Evolutionary conservation across 1,140 invertebrate genomes (phyloP), one percentile per base, ranked within the genome.

Genomic region (Sycophila sp.): DNA sequence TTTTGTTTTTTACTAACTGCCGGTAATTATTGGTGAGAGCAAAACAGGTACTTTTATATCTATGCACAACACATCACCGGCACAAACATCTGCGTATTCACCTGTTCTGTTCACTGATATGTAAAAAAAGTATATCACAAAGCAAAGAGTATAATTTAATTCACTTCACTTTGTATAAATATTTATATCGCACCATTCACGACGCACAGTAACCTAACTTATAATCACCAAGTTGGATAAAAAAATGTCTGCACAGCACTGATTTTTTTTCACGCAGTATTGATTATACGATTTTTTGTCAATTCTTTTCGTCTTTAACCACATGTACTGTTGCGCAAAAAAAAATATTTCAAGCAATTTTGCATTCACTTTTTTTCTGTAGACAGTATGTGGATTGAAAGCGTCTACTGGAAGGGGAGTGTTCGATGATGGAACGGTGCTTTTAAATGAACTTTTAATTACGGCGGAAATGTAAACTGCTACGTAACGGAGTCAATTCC

Each of bases 171-270:
- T n/a, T n/a, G n/a, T n/a, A n/a, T n/a, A 28, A 53, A 55, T 26
- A 17, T 36, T 15, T 68, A 10, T 59, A 10, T 32, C 24, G 59
- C 49, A 49, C 75, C 69, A 71, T 67, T 65, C 62, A 69, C 72
- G 49, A 69, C 73, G 76, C 76, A 77, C 77, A 72, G 0, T 47
- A 22, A 22, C 0, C 38, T n/a, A 40, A 15, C 24, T 22, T 47
- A 47, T 47, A 73, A 59, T 75, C 72, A 75, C 75, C 62, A 70
- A 64, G 69, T 69, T n/a, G n/a, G n/a, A n/a, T 24, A 55, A 42
- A 73, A 73, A 78, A 78, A 80, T 82, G 78, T 79, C 78, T 79
- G 80, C 82, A 85, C 82, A 84, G 81, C 81, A 85, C 79, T 79
- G 76, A 80, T 78, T 47, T 68, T 32, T 53, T 53, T 58, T 67